A percentile compares a stretch with the other conserved stretches of the same genome.
Conservation (phyloP, 2,113 vertebrate genomes). For the Rhinopomastus cyanomelas region DNA sequence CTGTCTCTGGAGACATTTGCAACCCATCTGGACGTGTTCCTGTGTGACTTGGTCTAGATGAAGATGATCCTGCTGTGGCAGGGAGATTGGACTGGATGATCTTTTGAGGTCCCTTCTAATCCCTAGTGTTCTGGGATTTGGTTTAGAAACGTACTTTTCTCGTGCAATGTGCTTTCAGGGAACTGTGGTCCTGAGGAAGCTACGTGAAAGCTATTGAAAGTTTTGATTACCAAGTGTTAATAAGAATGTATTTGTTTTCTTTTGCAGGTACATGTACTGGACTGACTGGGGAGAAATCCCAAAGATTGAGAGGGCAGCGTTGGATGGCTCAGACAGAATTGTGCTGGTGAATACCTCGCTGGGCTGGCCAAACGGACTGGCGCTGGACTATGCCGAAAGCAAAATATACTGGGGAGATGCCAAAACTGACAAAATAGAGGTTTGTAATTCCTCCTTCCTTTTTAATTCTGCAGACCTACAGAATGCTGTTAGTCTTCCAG, state of each 20-base stretch:
- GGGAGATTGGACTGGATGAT: too few relatives aligned
- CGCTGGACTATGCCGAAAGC: conserved; percentile 88
- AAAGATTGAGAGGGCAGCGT: conserved; percentile 92
- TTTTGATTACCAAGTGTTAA: neutral
- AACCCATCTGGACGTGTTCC: too few relatives aligned
- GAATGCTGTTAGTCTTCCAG: neutral
- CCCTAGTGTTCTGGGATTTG: too few relatives aligned
- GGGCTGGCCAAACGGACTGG: conserved; percentile 96
- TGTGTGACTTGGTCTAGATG: too few relatives aligned
- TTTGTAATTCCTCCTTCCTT: conserved; percentile 62
- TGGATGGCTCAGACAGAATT: conserved; percentile 90
- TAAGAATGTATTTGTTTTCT: neutral
- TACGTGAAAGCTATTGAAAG: neutral
- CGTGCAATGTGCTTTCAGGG: fast-evolving
- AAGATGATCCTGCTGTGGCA: too few relatives aligned
- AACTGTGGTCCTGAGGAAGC: neutral
- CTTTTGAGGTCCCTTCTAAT: too few relatives aligned
- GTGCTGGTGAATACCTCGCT: conserved; percentile 95
- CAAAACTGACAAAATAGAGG: conserved; percentile 93
- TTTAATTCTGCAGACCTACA: neutral
- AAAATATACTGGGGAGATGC: conserved; percentile 98
- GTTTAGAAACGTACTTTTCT: neutral
- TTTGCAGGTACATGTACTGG: conserved; percentile 95
- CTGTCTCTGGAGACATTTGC: too few relatives aligned
- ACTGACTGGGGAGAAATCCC: conserved; percentile 97